These are phyloP conservation scores for Gambusia yucatana DNA, from an alignment of 2,797 vertebrate genomes.

Conservation along the genomic window DNA sequence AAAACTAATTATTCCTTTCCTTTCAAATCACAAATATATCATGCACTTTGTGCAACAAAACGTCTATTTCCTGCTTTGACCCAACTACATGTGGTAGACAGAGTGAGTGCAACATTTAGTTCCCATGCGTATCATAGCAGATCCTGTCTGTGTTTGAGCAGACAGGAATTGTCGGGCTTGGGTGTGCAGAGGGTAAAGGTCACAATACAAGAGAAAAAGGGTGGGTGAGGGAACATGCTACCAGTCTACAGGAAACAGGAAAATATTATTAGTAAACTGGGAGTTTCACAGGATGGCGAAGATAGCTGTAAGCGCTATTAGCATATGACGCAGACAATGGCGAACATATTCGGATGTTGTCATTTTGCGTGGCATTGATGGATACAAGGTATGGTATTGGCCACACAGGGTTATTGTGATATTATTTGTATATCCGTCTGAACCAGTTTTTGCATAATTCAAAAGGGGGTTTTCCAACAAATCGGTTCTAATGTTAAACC, in stretches of 20 bases:
- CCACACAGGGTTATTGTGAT: background rate
- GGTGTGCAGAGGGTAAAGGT: conserved; percentile 31
- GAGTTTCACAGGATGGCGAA: conserved; percentile 23
- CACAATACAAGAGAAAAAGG: conserved; percentile 52
- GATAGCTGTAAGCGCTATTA: conserved; percentile 2
- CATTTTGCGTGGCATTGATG: too few relatives aligned
- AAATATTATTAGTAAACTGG: conserved; percentile 47
- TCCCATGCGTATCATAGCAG: conserved; percentile 3
- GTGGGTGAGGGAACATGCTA: conserved; percentile 45
- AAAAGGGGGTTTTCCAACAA: background rate
- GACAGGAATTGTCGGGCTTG: conserved; percentile 48
- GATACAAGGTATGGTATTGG: background rate
- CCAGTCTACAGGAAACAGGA: conserved; percentile 53
- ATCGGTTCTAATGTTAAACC: background rate
- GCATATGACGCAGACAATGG: conserved; percentile 2
- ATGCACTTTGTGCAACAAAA: background rate
- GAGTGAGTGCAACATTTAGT: background rate
- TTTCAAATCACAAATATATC: background rate
- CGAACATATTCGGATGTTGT: background rate
- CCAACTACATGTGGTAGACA: background rate
- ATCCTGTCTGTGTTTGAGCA: conserved; percentile 33
- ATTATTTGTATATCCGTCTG: background rate
- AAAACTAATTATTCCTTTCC: background rate
- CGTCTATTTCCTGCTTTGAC: conserved; percentile 5
- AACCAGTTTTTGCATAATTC: background rate